Evolutionary conservation across 1,140 invertebrate genomes (phyloP).

Genomic region (Drepana arcuata): DNA sequence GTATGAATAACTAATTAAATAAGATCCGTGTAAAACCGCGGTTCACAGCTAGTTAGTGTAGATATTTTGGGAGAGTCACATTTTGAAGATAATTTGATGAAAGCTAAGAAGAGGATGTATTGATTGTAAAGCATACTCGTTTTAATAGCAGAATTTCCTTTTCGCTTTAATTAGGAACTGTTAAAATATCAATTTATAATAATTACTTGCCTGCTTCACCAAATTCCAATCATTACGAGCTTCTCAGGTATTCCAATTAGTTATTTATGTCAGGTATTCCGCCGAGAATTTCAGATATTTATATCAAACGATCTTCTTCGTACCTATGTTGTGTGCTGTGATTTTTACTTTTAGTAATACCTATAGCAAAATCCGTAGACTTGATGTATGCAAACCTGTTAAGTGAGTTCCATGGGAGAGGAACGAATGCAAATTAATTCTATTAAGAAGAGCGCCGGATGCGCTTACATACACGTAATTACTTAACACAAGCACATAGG

Average conservation of each 20-base stretch:
- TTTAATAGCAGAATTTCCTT: no score
- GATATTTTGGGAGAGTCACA: no score
- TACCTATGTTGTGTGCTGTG: neutral
- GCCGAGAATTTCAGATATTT: slow-evolving; percentile 6
- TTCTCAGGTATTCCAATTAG: slow-evolving; percentile 19
- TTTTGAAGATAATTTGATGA: no score
- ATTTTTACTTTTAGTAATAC: neutral
- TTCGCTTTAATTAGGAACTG: slow-evolving; percentile 2
- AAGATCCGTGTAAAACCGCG: no score
- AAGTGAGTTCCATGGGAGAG: slow-evolving; percentile 24
- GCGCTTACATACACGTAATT: slow-evolving; percentile 20
- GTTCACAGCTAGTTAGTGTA: no score
- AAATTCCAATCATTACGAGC: slow-evolving; percentile 16
- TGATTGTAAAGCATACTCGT: no score
- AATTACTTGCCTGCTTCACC: slow-evolving; percentile 5
- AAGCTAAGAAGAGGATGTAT: no score
- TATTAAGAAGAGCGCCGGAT: slow-evolving; percentile 31
- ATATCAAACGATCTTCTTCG: neutral
- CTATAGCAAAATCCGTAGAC: neutral
- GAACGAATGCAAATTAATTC: slow-evolving; percentile 38
- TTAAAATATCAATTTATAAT: slow-evolving; percentile 2
- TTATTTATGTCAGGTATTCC: slow-evolving; percentile 10
- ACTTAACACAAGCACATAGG: slow-evolving; percentile 4
- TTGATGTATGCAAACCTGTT: slow-evolving; percentile 26
- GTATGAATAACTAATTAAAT: no score